Base-by-base conservation (phyloP, 2,888 invertebrate genomes). In the Drosophila merina region DNA sequence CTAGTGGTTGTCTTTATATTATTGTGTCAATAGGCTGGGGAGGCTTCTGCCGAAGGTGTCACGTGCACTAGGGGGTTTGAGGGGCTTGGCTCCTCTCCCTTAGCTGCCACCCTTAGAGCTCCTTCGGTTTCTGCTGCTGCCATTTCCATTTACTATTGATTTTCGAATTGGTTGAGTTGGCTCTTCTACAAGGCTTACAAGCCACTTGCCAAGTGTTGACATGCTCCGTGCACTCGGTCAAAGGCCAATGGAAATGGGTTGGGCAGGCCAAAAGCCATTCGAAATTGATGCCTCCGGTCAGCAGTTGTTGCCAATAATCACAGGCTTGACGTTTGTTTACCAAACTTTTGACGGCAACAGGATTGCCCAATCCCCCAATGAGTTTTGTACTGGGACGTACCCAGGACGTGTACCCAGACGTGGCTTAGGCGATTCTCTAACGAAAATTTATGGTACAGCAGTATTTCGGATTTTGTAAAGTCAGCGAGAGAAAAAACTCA, bases 61-160 rank as follows among this genome's bases (percentile, higher is more conserved):
- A 79, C 83, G 77, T 70, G 79, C 71, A 58, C 44, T 63, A 33
- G 9, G 25, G 36, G 44, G 52, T 10, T 45, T 26, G 42, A 20
- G 42, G 10, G 20, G 9, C 44, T 38, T 38, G n/a, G 20, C 44
- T 20, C 42, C 14, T 42, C 5, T 12, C 12, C 40, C 40, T 20
- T 20, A 1, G 40, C 42, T 20, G 30, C 47, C 48, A n/a, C 20
- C 57, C 49, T 6, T 25, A 9, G 25, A 48, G 33, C 38, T 62
- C 44, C 49, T 31, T 33, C 26, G n/a, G n/a, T 50, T 20, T 20
- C 20, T 20, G 20, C 20, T 20, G 20, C 20, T 28, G 58, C 49
- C 40, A 70, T 60, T 78, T 62, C 56, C 67, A 84, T 63, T 69
- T 54, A 20, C 25, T 79, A 80, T 82, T 70, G 82, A 80, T 80